Conservation (phyloP, 2,797 vertebrate species). For the Bucorvus abyssinicus region DNA sequence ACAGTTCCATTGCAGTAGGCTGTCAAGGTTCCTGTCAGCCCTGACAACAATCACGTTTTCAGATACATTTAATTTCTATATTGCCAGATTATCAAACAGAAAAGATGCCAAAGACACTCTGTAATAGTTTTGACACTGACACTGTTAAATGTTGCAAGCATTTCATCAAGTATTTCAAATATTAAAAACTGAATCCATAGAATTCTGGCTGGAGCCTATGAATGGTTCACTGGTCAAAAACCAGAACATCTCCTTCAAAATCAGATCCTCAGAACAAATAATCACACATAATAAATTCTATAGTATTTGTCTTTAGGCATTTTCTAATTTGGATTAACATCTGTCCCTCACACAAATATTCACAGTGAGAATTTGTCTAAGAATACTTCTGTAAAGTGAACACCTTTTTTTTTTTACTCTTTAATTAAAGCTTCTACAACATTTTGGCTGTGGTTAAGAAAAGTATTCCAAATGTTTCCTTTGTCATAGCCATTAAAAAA, state of each 20-base stretch:
- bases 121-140: neutral
- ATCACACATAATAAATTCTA: neutral
- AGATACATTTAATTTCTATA: neutral
- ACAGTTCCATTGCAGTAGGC: neutral
- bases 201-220: neutral
- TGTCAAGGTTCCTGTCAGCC: neutral
- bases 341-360: neutral
- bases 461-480: neutral
- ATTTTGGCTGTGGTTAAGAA: neutral
- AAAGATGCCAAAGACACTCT: neutral
- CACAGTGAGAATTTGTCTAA: neutral
- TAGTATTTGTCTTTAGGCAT: neutral
- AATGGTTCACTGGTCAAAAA: neutral
- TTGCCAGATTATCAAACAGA: neutral
- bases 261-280: neutral
- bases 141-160: neutral
- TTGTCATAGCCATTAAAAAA: neutral
- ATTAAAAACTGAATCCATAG: neutral
- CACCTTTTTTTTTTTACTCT: neutral
- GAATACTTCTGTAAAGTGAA: neutral
- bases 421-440: neutral
- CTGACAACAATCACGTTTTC: neutral
- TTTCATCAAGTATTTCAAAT: neutral
- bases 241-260: neutral
- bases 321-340: neutral